A percentile compares a stretch with the other conserved stretches of the same genome.
phyloP scores from a whole-genome alignment of 2,113 vertebrate species.

The Thamnaconus septentrionalis region DNA sequence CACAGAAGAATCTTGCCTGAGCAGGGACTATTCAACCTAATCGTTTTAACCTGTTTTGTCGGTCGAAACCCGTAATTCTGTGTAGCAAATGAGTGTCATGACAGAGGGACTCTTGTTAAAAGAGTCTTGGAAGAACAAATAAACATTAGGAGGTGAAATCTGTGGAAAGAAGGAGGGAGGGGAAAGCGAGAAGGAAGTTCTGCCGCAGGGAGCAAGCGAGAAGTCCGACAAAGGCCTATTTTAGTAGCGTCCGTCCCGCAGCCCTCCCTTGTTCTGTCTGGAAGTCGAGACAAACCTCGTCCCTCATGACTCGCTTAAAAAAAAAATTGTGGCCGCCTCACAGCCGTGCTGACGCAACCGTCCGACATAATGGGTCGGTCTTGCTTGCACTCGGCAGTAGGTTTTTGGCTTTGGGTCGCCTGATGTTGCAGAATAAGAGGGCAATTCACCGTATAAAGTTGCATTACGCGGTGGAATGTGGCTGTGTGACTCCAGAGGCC shows the following conservation, averaged over 20 bases:
- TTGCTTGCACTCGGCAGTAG: neutral
- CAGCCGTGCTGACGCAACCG: constrained; percentile 1
- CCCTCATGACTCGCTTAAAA: neutral
- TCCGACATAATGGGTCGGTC: neutral
- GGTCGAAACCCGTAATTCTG: no score
- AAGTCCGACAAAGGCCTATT: constrained; percentile 53
- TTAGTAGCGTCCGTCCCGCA: constrained; percentile 25
- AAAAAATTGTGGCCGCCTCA: neutral
- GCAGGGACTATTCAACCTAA: neutral
- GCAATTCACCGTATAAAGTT: constrained; percentile 10
- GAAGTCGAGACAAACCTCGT: neutral
- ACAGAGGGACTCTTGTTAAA: no score
- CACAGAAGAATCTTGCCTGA: constrained; percentile 25
- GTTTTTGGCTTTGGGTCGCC: neutral
- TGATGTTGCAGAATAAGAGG: neutral
- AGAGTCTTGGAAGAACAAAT: no score
- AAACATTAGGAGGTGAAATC: neutral
- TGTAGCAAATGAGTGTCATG: no score
- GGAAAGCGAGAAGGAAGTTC: constrained; percentile 9
- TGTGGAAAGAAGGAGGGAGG: neutral
- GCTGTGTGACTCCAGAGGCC: constrained; percentile 4
- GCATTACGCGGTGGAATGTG: constrained; percentile 7
- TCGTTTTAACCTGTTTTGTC: constrained; percentile 6
- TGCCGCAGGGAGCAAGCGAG: constrained; percentile 6
- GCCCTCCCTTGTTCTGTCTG: constrained; percentile 38